Percentiles rank a stretch among this genome's conserved stretches.
phyloP scores from a whole-genome alignment of 2,797 vertebrate genomes.

The Anniella stebbinsi region DNA sequence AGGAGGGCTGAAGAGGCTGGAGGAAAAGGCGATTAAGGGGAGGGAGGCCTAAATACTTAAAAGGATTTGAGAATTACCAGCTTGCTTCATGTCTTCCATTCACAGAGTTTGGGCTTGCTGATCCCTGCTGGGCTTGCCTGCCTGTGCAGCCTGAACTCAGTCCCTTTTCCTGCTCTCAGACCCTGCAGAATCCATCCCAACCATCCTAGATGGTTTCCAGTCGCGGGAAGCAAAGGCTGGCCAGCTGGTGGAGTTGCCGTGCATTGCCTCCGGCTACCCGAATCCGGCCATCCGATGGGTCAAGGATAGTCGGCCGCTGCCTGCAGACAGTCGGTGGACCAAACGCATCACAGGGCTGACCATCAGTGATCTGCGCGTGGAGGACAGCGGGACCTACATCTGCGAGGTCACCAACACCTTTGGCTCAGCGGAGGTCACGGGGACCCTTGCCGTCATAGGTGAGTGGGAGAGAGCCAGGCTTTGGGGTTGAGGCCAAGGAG shows the following conservation, averaged over 20 bases:
- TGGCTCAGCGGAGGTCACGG: conserved; percentile 94
- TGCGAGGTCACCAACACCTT: conserved; percentile 99
- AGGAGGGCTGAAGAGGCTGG: not conserved
- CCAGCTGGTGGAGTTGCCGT: conserved; percentile 91
- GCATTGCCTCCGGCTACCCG: conserved; percentile 95
- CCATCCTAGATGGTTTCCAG: conserved; percentile 95
- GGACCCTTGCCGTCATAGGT: conserved; percentile 94
- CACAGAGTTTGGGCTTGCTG: not conserved
- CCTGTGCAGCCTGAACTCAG: not conserved
- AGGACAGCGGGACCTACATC: conserved; percentile 97
- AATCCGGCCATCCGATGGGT: conserved; percentile 96
- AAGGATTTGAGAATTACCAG: not conserved
- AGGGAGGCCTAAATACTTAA: not conserved
- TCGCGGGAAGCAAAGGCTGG: conserved; percentile 91
- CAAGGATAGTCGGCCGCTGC: conserved; percentile 93
- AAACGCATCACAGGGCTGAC: conserved; percentile 92
- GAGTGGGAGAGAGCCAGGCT: conserved; percentile 44
- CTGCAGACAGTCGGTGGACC: conserved; percentile 91
- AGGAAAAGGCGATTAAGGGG: conserved; percentile 4
- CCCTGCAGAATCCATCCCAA: conserved; percentile 94
- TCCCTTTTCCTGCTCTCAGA: conserved; percentile 75
- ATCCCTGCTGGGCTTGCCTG: too few species aligned
- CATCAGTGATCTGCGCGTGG: conserved; percentile 90
- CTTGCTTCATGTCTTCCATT: not conserved
- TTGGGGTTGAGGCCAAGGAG: too few species aligned